Conservation (phyloP, 2,797 vertebrate species). For the Arctocebus calabarensis region DNA sequence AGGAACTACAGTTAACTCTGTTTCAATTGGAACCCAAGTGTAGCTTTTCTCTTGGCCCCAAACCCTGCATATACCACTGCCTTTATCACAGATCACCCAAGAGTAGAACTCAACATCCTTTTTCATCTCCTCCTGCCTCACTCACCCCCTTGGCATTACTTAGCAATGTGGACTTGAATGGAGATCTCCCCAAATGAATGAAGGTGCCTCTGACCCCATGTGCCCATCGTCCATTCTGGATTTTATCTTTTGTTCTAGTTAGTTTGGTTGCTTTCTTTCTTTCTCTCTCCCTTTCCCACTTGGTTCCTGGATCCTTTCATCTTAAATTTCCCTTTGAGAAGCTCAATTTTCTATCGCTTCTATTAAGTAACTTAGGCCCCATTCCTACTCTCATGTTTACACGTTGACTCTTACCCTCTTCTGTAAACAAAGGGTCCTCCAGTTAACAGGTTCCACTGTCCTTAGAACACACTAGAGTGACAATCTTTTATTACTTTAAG, state of each 20-base stretch:
- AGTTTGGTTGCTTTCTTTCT: background rate
- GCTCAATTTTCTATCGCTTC: background rate
- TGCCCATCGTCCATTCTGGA: background rate
- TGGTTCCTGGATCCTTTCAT: background rate
- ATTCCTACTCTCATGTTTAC: background rate
- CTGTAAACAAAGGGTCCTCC: background rate
- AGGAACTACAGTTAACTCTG: background rate
- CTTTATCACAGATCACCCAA: background rate
- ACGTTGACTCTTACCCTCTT: background rate
- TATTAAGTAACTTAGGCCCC: background rate
- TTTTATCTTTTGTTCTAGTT: background rate
- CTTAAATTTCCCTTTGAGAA: background rate
- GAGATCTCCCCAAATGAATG: background rate
- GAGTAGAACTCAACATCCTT: background rate
- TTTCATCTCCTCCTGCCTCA: background rate
- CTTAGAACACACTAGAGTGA: background rate
- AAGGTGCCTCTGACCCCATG: background rate
- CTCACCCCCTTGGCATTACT: background rate
- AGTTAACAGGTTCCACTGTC: background rate
- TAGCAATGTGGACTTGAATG: background rate
- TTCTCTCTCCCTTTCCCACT: background rate
- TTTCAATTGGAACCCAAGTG: background rate
- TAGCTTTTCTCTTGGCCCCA: background rate
- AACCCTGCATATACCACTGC: background rate
- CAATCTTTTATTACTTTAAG: background rate